Base-by-base conservation (phyloP, 2,797 vertebrate species). In the Brachymystax lenok region DNA sequence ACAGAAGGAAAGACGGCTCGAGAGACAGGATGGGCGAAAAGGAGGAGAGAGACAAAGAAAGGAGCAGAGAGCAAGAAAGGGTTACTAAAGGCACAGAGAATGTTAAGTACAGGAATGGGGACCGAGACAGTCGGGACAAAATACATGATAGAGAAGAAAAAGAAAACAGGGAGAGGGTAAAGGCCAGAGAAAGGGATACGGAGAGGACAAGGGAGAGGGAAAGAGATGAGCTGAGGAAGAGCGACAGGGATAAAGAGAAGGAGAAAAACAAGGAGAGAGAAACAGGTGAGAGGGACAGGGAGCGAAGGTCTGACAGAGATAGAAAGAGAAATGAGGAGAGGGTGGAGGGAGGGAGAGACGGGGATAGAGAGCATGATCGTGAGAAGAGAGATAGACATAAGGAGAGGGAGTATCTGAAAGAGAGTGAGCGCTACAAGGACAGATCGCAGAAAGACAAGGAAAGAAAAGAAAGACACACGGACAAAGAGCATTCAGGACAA, bases 11-110 rank as follows among this genome's bases (percentile, higher is more conserved):
- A 85, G 87, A 90, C 52, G 83, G 71, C 1, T 90, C 88, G 4
- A 77, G 76, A 24, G 86, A 91, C 52, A 82, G 85, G 81, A 91
- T 87, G 88, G 84, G 86, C 1, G 89, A 88, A 24, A 91, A 82
- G 83, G 83, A 84, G 81, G 92, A 90, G 69, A 82, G 84, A 79
- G 84, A 86, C 5, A 70, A 84, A 89, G 83, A 85, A 24, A 77
- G 71, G 83, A 88, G 40, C 80, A 74, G 83, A 54, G 88, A 90
- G 66, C 17, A 16, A 17, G 82, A 89, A 4, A 80, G 72, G 73
- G 83, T 51, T 6, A 61, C 35, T 6, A 61, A 61, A 61, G 19
- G n/a, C 19, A 10, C 5, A 80, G 54, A 81, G 73, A 56, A 16
- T 66, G 56, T 86, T 88, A 24, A 77, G 73, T 19, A 82, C 86